Evolutionary conservation across 2,888 invertebrate species (phyloP).

Genomic region (Automeris io): DNA sequence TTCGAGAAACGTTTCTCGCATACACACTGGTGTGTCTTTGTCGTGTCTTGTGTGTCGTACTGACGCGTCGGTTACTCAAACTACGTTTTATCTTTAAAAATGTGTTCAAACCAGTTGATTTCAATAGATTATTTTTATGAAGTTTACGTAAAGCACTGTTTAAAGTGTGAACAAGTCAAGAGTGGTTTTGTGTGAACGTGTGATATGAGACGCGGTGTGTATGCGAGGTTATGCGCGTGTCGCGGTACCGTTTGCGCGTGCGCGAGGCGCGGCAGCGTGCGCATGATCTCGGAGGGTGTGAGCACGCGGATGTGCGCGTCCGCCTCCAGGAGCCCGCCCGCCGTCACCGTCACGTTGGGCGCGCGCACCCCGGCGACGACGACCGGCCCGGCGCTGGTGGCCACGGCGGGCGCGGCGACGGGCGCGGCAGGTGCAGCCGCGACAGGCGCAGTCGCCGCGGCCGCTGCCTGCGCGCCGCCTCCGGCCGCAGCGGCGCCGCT

Average conservation of each 20-base stretch:
- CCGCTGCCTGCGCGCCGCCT: constrained; percentile 21
- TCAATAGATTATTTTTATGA: too few species aligned
- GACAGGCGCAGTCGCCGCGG: constrained; percentile 18
- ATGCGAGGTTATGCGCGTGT: constrained; percentile 17
- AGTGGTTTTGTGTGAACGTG: constrained; percentile 15
- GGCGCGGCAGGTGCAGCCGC: constrained; percentile 12
- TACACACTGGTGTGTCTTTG: constrained; percentile 39
- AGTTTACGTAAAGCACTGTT: too few species aligned
- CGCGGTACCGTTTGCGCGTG: constrained; percentile 46
- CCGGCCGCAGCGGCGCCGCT: constrained; percentile 18
- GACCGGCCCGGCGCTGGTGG: constrained; percentile 23
- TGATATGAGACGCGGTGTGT: constrained; percentile 20
- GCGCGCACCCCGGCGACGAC: constrained; percentile 69
- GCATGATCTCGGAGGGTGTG: constrained; percentile 93
- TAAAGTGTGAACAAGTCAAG: constrained; percentile 16
- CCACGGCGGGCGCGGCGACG: constrained; percentile 15
- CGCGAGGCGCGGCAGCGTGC: constrained; percentile 91
- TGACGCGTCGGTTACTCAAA: too few species aligned
- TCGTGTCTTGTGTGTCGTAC: constrained; percentile 6
- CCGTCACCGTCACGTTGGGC: constrained; percentile 82
- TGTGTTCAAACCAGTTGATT: too few species aligned
- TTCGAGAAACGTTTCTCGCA: constrained; percentile 51
- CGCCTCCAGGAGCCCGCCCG: constrained; percentile 75
- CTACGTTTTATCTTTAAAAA: too few species aligned
- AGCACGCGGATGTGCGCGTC: constrained; percentile 93